These are phyloP conservation scores for Pseudeuparius sepicola DNA, from an alignment of 2,888 invertebrate species.

Conservation along the genomic window DNA sequence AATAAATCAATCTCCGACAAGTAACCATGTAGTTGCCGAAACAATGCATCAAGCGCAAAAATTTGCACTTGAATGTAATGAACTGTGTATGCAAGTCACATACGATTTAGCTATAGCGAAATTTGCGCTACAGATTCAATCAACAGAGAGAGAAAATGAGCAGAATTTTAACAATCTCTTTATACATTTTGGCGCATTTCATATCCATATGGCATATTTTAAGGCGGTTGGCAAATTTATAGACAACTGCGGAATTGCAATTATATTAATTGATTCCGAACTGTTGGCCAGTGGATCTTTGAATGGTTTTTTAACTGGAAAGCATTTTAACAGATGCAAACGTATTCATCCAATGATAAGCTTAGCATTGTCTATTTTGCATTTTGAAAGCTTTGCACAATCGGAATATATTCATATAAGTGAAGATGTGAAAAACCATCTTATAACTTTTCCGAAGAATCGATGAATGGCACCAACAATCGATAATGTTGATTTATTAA, in stretches of 20 bases:
- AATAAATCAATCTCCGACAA: slow-evolving; percentile 29
- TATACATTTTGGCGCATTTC: too few relatives aligned
- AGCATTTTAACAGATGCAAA: slow-evolving; percentile 26
- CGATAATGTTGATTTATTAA: too few relatives aligned
- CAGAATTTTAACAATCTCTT: slow-evolving; percentile 29
- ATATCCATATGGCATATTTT: too few relatives aligned
- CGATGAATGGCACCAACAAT: too few relatives aligned
- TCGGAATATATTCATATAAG: slow-evolving; percentile 6
- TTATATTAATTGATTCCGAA: slow-evolving; percentile 9
- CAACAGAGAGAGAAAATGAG: slow-evolving; percentile 21
- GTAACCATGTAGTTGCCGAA: slow-evolving; percentile 23
- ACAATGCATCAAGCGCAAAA: slow-evolving; percentile 25
- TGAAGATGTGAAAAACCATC: slow-evolving; percentile 17
- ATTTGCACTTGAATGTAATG: slow-evolving; percentile 23
- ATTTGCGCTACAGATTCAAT: slow-evolving; percentile 26
- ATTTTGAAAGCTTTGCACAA: slow-evolving; percentile 15
- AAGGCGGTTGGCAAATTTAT: too few relatives aligned
- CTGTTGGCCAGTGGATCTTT: slow-evolving; percentile 21
- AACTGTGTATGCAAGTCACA: slow-evolving; percentile 25
- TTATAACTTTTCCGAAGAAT: too few relatives aligned
- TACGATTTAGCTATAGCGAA: too few relatives aligned
- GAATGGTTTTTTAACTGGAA: slow-evolving; percentile 19
- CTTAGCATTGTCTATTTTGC: slow-evolving; percentile 20
- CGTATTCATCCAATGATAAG: slow-evolving; percentile 21
- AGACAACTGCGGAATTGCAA: too few relatives aligned